Base-by-base conservation (phyloP, 2,888 invertebrate species). In the Cryptocephalus moraei region DNA sequence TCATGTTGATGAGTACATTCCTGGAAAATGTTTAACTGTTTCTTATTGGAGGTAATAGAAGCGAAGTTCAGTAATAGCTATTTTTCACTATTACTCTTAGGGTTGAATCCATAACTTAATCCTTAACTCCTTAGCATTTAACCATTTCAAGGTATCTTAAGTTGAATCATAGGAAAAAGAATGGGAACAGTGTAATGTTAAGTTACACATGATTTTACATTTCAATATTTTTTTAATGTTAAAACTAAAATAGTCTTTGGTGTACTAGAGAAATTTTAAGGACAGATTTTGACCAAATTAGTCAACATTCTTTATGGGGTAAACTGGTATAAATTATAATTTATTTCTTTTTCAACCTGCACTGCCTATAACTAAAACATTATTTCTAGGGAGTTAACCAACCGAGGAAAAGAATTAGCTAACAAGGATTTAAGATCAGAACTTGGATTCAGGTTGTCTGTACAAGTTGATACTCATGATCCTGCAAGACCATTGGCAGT, bases 1-100 rank as follows among this genome's bases (percentile, higher is more conserved):
- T 48, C 84, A 85, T 61, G 88, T 92, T 4, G 94, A 94, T 63
- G 89, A 91, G 64, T 96, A 96, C 66, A 77, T 82, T 32, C 87
- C 91, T 1, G 95, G 95, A 12, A 86, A 85, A 59, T 86, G 87
- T 65, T 75, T 96, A 12, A 84, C 89, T 9, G 82, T 96, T n/a
- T 92, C 93, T 0, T 96, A 96, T 73, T 96, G 95, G 95, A 86
- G 91, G 84, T 84, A 67, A 59, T 53, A 22, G 22, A 22, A 22
- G 22, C 22, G 3, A 22, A 22, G 22, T 22, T 22, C 22, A 22
- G 22, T 4, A 22, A 22, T 22, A 22, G 22, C 6, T 22, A 22
- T 22, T 22, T 22, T 22, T 22, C 22, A 22, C 3, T 6, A 22
- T 22, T 22, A 22, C 22, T 22, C 22, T 22, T 22, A 22, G 22